phyloP scores from a whole-genome alignment of 2,888 invertebrate genomes.

The Endotricha flammealis region DNA sequence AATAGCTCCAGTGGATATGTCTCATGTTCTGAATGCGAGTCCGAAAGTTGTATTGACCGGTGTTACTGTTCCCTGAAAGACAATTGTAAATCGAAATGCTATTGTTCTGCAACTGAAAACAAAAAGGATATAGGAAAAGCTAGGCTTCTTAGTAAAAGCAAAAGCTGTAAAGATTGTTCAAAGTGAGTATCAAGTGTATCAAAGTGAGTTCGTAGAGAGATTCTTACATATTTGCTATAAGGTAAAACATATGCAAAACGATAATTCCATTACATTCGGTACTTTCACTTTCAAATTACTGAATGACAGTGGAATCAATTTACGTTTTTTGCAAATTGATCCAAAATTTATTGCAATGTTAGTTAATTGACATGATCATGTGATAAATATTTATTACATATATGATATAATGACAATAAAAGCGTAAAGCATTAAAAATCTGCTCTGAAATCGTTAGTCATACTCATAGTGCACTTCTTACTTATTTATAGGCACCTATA shows the following conservation, averaged over 20 bases:
- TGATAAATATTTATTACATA: no score
- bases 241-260: no score
- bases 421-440: no score
- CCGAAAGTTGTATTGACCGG: constrained; percentile 90
- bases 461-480: no score
- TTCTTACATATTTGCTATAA: no score
- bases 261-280: no score
- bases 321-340: no score
- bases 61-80: constrained; percentile 89
- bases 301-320: background rate
- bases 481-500: background rate
- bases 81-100: constrained; percentile 78
- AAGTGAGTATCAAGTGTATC: no score
- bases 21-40: constrained; percentile 93
- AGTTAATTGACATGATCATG: no score
- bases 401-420: no score
- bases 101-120: constrained; percentile 77
- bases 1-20: constrained; percentile 86
- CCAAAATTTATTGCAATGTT: background rate
- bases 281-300: background rate
- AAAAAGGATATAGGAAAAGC: constrained; percentile 57
- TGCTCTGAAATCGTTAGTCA: no score
- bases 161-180: constrained; percentile 65
- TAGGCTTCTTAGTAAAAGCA: constrained; percentile 50
- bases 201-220: no score